Conservation (phyloP, 2,113 vertebrate species). For the Rhodinocichla rosea region DNA sequence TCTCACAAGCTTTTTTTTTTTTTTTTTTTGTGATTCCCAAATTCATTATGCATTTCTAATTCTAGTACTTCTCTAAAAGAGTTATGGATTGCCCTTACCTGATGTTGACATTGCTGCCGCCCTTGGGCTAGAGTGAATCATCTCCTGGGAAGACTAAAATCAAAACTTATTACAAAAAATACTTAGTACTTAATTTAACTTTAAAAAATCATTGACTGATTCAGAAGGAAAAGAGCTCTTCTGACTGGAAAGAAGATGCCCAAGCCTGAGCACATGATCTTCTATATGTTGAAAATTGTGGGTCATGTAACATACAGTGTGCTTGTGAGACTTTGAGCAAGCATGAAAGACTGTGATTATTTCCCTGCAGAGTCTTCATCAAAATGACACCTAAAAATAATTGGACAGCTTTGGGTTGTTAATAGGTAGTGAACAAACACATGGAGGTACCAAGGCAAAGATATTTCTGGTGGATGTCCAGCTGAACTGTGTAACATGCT, state of each 20-base stretch:
- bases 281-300: background rate
- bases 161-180: background rate
- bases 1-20: background rate
- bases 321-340: background rate
- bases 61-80: background rate
- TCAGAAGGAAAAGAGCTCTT: background rate
- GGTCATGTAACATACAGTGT: background rate
- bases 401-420: background rate
- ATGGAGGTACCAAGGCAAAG: background rate
- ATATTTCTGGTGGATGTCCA: background rate
- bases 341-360: background rate
- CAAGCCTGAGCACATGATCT: background rate
- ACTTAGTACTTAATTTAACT: background rate
- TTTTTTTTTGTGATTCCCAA: background rate
- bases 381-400: background rate
- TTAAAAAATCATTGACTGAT: background rate
- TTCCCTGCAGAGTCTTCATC: background rate
- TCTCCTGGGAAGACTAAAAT: background rate
- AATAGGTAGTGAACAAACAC: background rate
- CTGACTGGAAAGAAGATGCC: background rate
- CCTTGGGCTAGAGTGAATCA: background rate
- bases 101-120: background rate
- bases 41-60: background rate
- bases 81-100: background rate
- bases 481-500: background rate